A percentile compares a stretch with the other conserved stretches of the same genome.
Conservation (phyloP, 2,113 vertebrate genomes). For the Litocranius walleri region DNA sequence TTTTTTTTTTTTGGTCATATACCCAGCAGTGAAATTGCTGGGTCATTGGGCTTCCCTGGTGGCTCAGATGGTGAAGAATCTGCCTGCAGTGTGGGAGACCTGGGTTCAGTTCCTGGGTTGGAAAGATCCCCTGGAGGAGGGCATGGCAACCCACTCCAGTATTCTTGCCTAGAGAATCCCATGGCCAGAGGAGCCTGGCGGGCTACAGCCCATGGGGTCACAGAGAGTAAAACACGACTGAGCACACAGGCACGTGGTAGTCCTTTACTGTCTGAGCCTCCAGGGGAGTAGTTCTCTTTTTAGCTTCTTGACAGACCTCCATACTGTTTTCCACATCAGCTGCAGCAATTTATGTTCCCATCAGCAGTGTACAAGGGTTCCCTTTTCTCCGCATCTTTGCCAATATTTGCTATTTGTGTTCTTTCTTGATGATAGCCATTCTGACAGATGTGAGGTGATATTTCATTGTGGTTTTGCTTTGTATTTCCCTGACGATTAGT, state of each 20-base stretch:
- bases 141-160: not conserved
- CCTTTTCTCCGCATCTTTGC: not conserved
- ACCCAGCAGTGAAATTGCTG: not conserved
- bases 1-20: not conserved
- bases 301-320: not conserved
- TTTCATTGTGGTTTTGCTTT: not conserved
- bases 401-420: not conserved
- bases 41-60: not conserved
- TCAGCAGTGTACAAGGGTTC: not conserved
- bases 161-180: not conserved
- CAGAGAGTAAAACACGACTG: fast-evolving
- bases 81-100: not conserved
- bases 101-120: not conserved
- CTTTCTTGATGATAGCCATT: not conserved
- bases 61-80: not conserved
- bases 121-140: not conserved
- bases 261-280: not conserved
- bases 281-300: not conserved
- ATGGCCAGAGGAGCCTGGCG: not conserved
- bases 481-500: not conserved
- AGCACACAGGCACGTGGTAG: fast-evolving
- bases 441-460: not conserved
- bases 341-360: not conserved
- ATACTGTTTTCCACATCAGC: not conserved
- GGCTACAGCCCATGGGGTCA: not conserved